These are phyloP conservation scores for Drosophila sproati DNA, from an alignment of 1,140 invertebrate species.

Conservation along the genomic window DNA sequence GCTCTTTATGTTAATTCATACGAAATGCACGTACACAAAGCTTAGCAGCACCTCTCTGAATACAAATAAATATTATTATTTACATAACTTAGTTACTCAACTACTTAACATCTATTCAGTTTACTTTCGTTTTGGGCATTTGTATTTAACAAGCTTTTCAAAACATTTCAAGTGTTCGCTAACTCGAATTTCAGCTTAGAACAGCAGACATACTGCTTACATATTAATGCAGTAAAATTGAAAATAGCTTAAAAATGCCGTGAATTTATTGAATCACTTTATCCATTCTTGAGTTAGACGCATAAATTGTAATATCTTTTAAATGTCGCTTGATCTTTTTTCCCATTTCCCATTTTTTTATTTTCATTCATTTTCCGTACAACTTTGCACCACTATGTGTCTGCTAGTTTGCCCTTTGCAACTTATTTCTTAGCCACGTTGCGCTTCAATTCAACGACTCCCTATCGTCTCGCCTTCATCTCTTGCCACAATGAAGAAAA, in stretches of 20 bases:
- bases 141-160: not conserved
- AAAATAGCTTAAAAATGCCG: no score
- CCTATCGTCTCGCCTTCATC: slow-evolving; percentile 26
- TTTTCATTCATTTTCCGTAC: not conserved
- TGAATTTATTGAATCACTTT: no score
- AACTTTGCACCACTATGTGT: slow-evolving; percentile 52
- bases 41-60: not conserved
- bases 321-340: no score
- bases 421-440: slow-evolving; percentile 65
- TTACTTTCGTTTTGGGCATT: not conserved
- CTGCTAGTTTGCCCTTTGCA: slow-evolving; percentile 46
- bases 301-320: not conserved
- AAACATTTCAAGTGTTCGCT: no score
- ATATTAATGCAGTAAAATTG: no score
- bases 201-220: no score
- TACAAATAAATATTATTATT: not conserved
- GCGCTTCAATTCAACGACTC: slow-evolving; percentile 67
- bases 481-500: slow-evolving; percentile 17
- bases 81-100: slow-evolving; percentile 2
- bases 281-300: no score
- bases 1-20: slow-evolving; percentile 8
- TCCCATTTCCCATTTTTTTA: not conserved
- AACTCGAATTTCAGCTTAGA: not conserved
- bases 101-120: not conserved
- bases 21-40: slow-evolving; percentile 30